Evolutionary conservation across 30 jellyfish, hydroid and myxozoan species (phyloP).

Genomic region (Clytia hemisphaerica): DNA sequence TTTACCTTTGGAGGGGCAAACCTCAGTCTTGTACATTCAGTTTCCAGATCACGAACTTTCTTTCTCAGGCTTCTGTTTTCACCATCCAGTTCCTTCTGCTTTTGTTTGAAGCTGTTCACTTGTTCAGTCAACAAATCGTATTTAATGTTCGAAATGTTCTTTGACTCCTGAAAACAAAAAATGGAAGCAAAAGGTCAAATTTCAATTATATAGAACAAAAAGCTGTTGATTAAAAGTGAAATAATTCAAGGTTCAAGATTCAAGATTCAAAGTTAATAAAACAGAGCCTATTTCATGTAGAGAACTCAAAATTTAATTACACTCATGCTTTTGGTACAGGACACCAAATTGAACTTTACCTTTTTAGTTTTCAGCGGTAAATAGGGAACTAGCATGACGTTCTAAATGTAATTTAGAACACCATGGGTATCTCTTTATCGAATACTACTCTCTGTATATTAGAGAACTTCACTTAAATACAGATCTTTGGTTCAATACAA

Average conservation of each 20-base stretch:
- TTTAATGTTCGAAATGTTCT: slow-evolving; percentile 28
- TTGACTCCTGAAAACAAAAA: slow-evolving; percentile 20
- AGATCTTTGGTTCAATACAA: neutral
- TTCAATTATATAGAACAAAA: neutral
- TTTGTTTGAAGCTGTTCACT: slow-evolving; percentile 14
- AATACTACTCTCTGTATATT: too few relatives aligned
- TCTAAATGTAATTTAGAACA: too few relatives aligned
- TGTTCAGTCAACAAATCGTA: slow-evolving; percentile 36
- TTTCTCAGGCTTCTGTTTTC: slow-evolving; percentile 30
- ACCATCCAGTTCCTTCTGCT: slow-evolving; percentile 20
- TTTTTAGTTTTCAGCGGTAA: too few relatives aligned
- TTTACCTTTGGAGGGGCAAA: slow-evolving; percentile 87
- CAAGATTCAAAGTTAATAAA: too few relatives aligned
- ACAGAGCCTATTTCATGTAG: too few relatives aligned
- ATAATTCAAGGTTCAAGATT: too few relatives aligned
- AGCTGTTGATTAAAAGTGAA: too few relatives aligned
- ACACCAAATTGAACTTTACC: too few relatives aligned
- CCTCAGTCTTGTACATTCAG: slow-evolving; percentile 33
- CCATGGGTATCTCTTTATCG: too few relatives aligned
- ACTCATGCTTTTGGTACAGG: too few relatives aligned
- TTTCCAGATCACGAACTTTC: slow-evolving; percentile 62
- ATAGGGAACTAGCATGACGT: too few relatives aligned
- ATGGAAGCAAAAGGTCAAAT: neutral
- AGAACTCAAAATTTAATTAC: too few relatives aligned
- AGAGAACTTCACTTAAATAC: neutral